Percentiles rank a stretch among this genome's conserved stretches.
phyloP scores from a whole-genome alignment of 2,888 invertebrate species.

The Punctoribates punctum region DNA sequence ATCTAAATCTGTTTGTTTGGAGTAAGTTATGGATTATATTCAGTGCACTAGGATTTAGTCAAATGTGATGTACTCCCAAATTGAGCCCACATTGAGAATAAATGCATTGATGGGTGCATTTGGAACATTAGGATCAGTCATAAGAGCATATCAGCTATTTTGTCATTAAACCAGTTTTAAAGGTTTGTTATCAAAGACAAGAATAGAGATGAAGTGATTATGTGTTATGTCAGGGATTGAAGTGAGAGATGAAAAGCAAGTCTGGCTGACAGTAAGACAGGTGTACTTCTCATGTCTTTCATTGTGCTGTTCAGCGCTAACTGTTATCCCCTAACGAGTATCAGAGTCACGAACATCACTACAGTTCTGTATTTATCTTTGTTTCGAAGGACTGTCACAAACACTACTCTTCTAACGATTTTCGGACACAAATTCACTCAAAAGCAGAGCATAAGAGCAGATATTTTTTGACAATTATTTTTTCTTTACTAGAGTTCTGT shows the following conservation, averaged over 20 bases:
- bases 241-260: slow-evolving; percentile 23
- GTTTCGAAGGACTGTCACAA: neutral
- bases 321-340: slow-evolving; percentile 15
- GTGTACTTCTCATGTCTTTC: neutral
- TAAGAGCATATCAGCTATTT: no score
- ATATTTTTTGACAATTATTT: slow-evolving; percentile 24
- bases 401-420: neutral
- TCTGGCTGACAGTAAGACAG: slow-evolving; percentile 11
- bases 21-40: neutral
- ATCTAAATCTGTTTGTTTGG: neutral
- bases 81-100: neutral
- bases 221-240: slow-evolving; percentile 8
- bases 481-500: neutral
- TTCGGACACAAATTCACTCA: slow-evolving; percentile 9
- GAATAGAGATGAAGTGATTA: slow-evolving; percentile 17
- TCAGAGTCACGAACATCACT: slow-evolving; percentile 25
- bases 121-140: no score
- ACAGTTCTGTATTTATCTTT: neutral
- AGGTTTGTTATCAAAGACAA: no score
- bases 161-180: no score
- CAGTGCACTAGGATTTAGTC: neutral
- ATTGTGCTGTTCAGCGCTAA: neutral
- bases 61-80: neutral
- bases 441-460: neutral
- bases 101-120: neutral